Conservation (phyloP, 2,888 invertebrate species). For the Drosophila monieri region DNA sequence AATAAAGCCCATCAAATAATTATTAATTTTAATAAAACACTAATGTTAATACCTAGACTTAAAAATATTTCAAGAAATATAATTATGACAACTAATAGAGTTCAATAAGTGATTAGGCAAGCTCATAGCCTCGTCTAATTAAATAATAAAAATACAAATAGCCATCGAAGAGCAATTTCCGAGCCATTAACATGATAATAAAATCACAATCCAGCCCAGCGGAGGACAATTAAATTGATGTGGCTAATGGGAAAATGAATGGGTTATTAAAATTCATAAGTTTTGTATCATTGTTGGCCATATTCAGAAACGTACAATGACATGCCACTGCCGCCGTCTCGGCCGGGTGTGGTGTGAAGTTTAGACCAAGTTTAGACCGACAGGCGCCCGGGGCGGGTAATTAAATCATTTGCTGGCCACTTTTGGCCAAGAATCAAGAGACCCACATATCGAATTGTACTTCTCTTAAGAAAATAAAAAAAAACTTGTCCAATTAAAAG, state of each 20-base stretch:
- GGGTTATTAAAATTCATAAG: background rate
- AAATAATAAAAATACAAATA: background rate
- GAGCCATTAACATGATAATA: background rate
- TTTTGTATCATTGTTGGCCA: slow-evolving; percentile 1
- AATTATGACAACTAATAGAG: background rate
- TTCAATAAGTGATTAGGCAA: background rate
- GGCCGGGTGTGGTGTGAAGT: slow-evolving; percentile 18
- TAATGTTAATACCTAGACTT: too few species aligned
- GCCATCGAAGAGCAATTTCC: background rate
- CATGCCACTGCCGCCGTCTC: background rate
- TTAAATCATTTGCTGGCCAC: slow-evolving; percentile 59
- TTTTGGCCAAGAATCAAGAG: too few species aligned
- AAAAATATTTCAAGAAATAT: too few species aligned
- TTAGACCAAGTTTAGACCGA: slow-evolving; percentile 35
- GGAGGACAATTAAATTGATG: background rate
- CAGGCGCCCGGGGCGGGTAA: slow-evolving; percentile 50
- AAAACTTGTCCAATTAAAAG: background rate
- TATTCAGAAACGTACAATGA: background rate
- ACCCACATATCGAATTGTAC: background rate
- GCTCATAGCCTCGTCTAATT: background rate
- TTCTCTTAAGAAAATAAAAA: too few species aligned
- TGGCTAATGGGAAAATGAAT: slow-evolving; percentile 3
- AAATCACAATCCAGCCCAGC: background rate
- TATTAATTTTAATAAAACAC: too few species aligned
- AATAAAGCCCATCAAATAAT: too few species aligned